Conservation (phyloP, 2,113 vertebrate genomes). For the Vulpes ferrilata region DNA sequence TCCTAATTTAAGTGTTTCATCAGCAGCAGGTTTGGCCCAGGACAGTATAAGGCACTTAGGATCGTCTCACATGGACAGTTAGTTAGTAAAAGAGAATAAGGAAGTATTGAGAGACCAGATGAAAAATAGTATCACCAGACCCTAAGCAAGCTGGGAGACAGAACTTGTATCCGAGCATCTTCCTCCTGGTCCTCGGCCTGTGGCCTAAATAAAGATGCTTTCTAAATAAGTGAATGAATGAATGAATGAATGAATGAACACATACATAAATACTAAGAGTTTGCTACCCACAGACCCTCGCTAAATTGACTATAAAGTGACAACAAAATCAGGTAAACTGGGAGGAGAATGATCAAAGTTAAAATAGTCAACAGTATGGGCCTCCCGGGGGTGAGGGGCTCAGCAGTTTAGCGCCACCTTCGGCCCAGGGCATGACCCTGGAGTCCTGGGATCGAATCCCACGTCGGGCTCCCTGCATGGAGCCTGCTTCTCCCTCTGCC, state of each 20-base stretch:
- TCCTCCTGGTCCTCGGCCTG: neutral
- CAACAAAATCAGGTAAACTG: neutral
- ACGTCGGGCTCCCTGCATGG: too few relatives aligned
- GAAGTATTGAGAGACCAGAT: neutral
- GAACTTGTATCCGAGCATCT: neutral
- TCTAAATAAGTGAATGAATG: neutral
- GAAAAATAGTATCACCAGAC: neutral
- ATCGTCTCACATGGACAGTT: neutral
- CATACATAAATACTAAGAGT: rapidly evolving
- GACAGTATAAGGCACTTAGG: neutral
- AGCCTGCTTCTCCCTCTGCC: too few relatives aligned
- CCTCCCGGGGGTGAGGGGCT: too few relatives aligned
- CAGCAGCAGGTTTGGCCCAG: neutral
- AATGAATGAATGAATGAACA: neutral
- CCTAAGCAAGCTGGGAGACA: neutral
- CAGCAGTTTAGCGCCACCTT: too few relatives aligned
- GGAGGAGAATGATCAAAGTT: neutral
- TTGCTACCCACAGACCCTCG: neutral
- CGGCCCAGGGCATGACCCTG: too few relatives aligned
- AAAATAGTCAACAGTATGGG: neutral
- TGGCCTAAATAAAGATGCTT: neutral
- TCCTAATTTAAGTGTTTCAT: neutral
- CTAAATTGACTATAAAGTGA: neutral
- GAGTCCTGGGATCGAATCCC: too few relatives aligned
- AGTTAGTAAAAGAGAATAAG: neutral